These are phyloP conservation scores for Petrocephalus schoutedeni DNA, from an alignment of 2,797 vertebrate genomes.

Conservation along the genomic window DNA sequence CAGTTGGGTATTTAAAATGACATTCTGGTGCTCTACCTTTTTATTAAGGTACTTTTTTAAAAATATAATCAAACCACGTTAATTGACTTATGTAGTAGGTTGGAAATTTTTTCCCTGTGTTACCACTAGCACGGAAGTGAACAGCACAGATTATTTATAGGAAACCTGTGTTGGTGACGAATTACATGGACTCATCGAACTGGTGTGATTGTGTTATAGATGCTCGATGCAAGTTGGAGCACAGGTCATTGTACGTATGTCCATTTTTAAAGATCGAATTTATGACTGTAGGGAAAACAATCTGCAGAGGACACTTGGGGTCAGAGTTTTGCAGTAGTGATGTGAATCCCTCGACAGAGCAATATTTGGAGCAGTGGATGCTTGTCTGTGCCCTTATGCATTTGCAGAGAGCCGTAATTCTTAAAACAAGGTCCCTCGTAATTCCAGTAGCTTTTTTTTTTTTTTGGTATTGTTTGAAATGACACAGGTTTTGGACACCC, in stretches of 20 bases:
- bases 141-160: background rate
- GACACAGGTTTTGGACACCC: background rate
- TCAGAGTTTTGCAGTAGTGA: background rate
- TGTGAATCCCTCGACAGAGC: background rate
- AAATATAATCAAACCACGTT: slow-evolving; percentile 13
- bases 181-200: background rate
- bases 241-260: background rate
- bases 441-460: background rate
- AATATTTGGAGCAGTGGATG: background rate
- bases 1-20: slow-evolving; percentile 13
- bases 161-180: background rate
- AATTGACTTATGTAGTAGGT: slow-evolving; percentile 33
- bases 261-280: background rate
- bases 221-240: background rate
- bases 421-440: slow-evolving; percentile 46
- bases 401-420: slow-evolving; percentile 39
- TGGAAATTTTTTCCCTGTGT: background rate
- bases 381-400: background rate
- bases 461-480: background rate
- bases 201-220: background rate
- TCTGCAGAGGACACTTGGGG: background rate
- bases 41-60: slow-evolving; percentile 32
- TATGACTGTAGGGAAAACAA: background rate
- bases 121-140: background rate
- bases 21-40: slow-evolving; percentile 44